A percentile compares a stretch with the other conserved stretches of the same genome.
Evolutionary conservation across 2,888 invertebrate genomes (phyloP).

Genomic region (Sesia apiformis): DNA sequence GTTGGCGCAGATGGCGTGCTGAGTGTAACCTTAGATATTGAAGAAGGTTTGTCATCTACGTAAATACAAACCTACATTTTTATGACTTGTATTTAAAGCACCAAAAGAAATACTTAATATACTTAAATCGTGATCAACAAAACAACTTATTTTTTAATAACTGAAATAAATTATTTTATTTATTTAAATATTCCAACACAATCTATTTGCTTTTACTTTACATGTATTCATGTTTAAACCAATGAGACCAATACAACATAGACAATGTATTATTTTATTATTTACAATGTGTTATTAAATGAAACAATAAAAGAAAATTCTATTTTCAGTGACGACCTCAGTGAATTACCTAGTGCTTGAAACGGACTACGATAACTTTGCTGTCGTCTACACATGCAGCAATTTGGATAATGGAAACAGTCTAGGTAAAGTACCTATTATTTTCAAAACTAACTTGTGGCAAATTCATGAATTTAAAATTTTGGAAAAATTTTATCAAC

Average conservation of each 20-base stretch:
- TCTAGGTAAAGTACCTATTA: slow-evolving; percentile 30
- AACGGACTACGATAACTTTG: slow-evolving; percentile 46
- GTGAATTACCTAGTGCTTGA: slow-evolving; percentile 40
- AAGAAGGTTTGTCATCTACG: slow-evolving; percentile 1
- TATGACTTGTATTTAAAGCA: too few species aligned
- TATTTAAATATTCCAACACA: too few species aligned
- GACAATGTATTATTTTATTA: too few species aligned
- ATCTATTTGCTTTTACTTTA: too few species aligned
- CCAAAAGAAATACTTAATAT: too few species aligned
- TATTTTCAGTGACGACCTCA: slow-evolving; percentile 21
- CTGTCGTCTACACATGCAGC: slow-evolving; percentile 48
- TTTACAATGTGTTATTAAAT: too few species aligned
- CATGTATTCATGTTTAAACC: too few species aligned
- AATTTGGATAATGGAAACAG: slow-evolving; percentile 27
- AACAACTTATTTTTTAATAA: too few species aligned
- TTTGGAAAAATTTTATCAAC: neutral
- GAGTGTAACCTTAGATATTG: slow-evolving; percentile 3
- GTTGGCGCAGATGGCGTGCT: slow-evolving; percentile 5
- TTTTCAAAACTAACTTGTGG: neutral
- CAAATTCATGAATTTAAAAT: neutral
- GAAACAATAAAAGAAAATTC: neutral
- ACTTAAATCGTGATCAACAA: too few species aligned
- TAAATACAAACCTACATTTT: too few species aligned
- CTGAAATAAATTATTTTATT: too few species aligned
- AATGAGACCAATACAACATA: too few species aligned